Base-by-base conservation (phyloP, 2,888 invertebrate species). In the Eudasyphora cyanicolor region DNA sequence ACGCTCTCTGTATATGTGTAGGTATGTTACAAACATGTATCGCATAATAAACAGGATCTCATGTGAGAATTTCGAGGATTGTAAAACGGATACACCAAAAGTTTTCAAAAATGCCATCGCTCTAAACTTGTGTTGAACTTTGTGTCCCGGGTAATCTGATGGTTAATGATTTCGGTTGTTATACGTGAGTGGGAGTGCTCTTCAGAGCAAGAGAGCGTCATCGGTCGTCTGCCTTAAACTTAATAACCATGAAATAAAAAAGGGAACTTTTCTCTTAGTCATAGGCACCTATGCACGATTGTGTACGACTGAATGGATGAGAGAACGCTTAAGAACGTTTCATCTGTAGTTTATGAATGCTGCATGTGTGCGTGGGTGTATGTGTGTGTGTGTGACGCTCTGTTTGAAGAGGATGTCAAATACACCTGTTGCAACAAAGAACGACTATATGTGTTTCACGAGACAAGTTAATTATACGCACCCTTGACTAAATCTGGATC, bases 401-500 rank as follows among this genome's bases (percentile, higher is more conserved):
- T 42, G 51, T 73, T 79, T 79, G 54, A 17, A 27, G 29, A 67
- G 21, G 21, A 10, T 75, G 74, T 38, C 75, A 71, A 78, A 74
- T 32, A 35, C 82, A 78, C 62, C 82, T 82, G 82, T 70, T 70
- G 77, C 54, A n/a, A n/a, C 51, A n/a, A 6, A 69, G 62, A 8
- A 60, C 21, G 12, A 35, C 10, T 29, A 24, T 42, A 19, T 51
- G 29, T 75, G 19, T 10, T 19, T 51, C 8, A 8, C 27, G 3
- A 38, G 54, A 24, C 54, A 54, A 76, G 24, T 54, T 67, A 76
- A 76, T 76, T 67, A 24, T 42, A 19, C 45, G n/a, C n/a, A 45
- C 21, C 42, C n/a, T 35, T 51, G 51, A 21, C 19, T 1, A n/a
- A 19, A 4, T 51, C 51, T n/a, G n/a, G n/a, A 1, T 21, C 2